phyloP scores from a whole-genome alignment of 2,888 invertebrate species.

The Harpalus rubripes region DNA sequence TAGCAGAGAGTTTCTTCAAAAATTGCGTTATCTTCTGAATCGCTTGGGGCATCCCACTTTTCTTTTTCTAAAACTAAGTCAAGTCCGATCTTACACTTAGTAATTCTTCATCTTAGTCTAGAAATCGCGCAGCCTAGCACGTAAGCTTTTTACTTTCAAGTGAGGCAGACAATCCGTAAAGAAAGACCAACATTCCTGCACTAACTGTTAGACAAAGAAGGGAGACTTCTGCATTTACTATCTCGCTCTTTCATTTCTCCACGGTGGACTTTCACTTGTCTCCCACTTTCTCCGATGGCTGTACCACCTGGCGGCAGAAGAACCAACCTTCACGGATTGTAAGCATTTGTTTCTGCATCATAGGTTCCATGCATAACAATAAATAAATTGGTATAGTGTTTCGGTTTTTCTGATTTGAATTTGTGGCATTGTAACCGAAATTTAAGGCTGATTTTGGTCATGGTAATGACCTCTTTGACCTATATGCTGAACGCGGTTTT shows the following conservation, averaged over 20 bases:
- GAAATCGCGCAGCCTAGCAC: conserved; percentile 31
- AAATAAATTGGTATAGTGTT: not conserved
- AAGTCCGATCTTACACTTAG: conserved; percentile 13
- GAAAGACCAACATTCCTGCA: conserved; percentile 36
- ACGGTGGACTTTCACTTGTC: conserved; percentile 24
- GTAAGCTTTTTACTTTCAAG: conserved; percentile 48
- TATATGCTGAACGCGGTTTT: no score
- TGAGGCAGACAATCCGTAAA: not conserved
- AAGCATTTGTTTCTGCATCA: conserved; percentile 12
- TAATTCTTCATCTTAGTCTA: conserved; percentile 43
- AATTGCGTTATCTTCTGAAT: not conserved
- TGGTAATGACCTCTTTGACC: no score
- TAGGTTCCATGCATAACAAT: not conserved
- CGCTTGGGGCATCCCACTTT: not conserved
- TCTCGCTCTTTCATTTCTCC: conserved; percentile 22
- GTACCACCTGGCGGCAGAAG: conserved; percentile 22
- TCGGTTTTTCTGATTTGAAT: not conserved
- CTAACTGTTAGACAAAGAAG: conserved; percentile 11
- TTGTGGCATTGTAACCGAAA: not conserved
- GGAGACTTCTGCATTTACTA: not conserved
- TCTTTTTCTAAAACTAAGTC: conserved; percentile 13
- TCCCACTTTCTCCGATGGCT: conserved; percentile 30
- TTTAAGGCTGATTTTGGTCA: not conserved
- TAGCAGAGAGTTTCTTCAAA: no score
- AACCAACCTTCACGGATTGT: not conserved